Evolutionary conservation across 1,140 invertebrate genomes (phyloP), one percentile per base, ranked within the genome.

Genomic region (Drosophila truncata): DNA sequence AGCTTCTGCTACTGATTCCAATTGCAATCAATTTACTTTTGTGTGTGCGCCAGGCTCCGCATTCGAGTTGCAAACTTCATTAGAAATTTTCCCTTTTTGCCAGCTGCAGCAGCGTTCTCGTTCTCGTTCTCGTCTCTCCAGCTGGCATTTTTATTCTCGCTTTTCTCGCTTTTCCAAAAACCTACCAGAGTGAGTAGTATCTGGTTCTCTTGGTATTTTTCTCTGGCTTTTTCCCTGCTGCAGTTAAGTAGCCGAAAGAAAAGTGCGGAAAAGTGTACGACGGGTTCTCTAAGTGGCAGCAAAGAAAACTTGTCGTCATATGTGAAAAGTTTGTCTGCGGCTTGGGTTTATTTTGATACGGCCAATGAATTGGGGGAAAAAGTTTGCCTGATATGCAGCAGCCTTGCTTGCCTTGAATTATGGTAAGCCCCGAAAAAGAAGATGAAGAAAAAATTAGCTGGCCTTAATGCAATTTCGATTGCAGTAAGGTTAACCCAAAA

Each of bases 1-100:
- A 90, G 85, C 74, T 90, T 76, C 86, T 90, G 85, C 86, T 90
- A 90, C 85, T 90, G 85, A 90, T 90, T 90, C 85, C 85, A 90
- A 90, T 90, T 90, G 85, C 85, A 90, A 90, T 90, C 85, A 90
- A 90, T 90, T 90, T 90, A 90, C 85, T 90, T 90, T 90, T 90
- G 85, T 90, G 86, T 37, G 69, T 47, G 46, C 46, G 46, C 46
- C 54, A 54, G 67, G 74, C 63, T 75, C 80, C 78, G 80, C 81
- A 81, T 90, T 78, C 85, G 66, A 88, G 85, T 88, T 90, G 82
- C 87, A 90, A 90, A 90, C 85, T 90, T 90, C 85, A 90, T 90
- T 90, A 90, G 85, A 90, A 90, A 90, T 85, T 80, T 88, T 84
- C 62, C 71, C 71, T 69, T 78, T 79, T 71, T 82, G 35, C 63